Evolutionary conservation across 2,113 vertebrate species (phyloP), one percentile per base, ranked within the genome.

Genomic region (Odocoileus virginianus): DNA sequence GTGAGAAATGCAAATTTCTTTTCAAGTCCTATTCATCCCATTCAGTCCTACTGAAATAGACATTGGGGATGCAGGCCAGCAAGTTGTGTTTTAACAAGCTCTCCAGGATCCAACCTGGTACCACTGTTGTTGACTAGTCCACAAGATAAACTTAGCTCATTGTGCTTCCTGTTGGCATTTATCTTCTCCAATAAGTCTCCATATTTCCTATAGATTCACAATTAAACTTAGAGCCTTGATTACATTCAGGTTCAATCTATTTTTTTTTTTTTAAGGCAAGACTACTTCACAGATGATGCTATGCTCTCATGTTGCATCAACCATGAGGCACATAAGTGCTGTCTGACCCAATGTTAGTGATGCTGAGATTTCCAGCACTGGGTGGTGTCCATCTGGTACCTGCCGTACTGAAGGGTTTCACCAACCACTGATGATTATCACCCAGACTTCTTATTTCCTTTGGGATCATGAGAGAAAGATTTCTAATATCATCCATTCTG

Each of bases 401-500:
- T 87, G 10, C 23, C 60, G 55, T 8, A 23, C 40, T 11, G 9
- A n/a, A 1, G 11, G 43, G 30, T 45, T 50, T 87, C 23, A 19
- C 33, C 27, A 85, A 14, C 81, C 27, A 36, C 19, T 84, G 43
- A 60, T 23, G 74, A 52, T 1, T 83, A 3, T 15, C 25, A 36
- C 55, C 40, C 50, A 57, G n/a, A 81, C 17, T 16, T 52, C 33
- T 23, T 58, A 55, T 50, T 86, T 83, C 36, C 55, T 94, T 79
- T 61, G 54, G 43, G 21, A 54, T 54, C 6, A 2, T 1, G 36
- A 91, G 52, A 52, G 6, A 25, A 52, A 71, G 30, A 36, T 55
- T 74, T 93, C 55, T 95, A 85, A 8, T 30, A 87, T 64, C 21
- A 71, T 57, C 87, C 25, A 71, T 52, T 87, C 28, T 47, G 33